These are phyloP conservation scores for Eugnorisma glareosa DNA, from an alignment of 2,888 invertebrate species.

Conservation along the genomic window DNA sequence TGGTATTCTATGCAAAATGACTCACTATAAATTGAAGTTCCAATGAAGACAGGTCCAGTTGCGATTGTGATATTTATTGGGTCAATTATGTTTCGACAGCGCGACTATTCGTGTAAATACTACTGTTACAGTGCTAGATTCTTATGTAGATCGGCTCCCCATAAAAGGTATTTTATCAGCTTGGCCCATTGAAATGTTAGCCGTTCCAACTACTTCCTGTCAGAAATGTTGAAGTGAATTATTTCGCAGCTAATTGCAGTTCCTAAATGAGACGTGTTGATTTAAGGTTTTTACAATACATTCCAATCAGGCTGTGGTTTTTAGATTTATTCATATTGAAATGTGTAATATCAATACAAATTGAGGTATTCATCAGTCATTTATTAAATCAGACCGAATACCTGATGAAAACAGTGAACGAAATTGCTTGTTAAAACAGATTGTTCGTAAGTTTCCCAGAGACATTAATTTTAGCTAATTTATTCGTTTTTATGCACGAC, in stretches of 20 bases:
- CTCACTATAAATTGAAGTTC: slow-evolving; percentile 57
- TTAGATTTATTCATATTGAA: slow-evolving; percentile 6
- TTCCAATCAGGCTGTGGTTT: slow-evolving; percentile 15
- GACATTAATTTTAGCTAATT: slow-evolving; percentile 17
- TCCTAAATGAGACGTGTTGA: slow-evolving; percentile 52
- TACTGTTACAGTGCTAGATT: slow-evolving; percentile 36
- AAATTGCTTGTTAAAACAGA: slow-evolving; percentile 3
- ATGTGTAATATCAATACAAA: neutral
- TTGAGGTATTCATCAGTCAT: slow-evolving; percentile 13
- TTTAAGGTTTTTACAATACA: slow-evolving; percentile 33
- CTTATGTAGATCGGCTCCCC: slow-evolving; percentile 52
- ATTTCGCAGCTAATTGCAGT: slow-evolving; percentile 44
- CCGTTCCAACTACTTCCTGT: slow-evolving; percentile 44
- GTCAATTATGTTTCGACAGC: slow-evolving; percentile 56
- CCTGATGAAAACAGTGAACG: slow-evolving; percentile 4
- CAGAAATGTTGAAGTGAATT: slow-evolving; percentile 39
- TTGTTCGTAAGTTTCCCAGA: slow-evolving; percentile 11
- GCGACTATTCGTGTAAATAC: slow-evolving; percentile 46
- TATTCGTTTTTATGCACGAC: slow-evolving; percentile 32
- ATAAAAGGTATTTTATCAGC: slow-evolving; percentile 53
- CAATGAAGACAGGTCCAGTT: slow-evolving; percentile 50
- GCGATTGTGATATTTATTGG: slow-evolving; percentile 62
- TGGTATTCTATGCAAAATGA: slow-evolving; percentile 55
- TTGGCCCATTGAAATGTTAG: slow-evolving; percentile 40
- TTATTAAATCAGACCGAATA: neutral